A percentile compares a stretch with the other conserved stretches of the same genome.
Evolutionary conservation across 2,888 invertebrate genomes (phyloP).

Genomic region (Pristionchus mayeri): DNA sequence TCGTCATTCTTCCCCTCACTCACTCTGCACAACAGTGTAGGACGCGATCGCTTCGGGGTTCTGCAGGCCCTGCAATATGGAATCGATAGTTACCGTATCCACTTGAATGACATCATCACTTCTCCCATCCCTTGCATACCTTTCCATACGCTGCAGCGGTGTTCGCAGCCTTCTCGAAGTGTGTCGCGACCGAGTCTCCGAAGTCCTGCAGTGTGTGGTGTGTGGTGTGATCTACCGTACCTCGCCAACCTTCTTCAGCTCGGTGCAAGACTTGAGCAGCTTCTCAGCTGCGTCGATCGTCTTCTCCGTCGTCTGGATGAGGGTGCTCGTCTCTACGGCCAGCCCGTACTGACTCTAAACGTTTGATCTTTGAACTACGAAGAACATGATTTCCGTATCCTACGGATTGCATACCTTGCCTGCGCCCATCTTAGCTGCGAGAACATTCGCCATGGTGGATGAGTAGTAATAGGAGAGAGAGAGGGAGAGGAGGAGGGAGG

Average conservation of each 20-base stretch:
- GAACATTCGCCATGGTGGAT: not conserved
- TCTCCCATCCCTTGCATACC: not conserved
- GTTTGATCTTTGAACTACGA: not conserved
- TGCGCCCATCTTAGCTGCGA: constrained; percentile 34
- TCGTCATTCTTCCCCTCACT: not conserved
- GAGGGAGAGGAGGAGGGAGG: not conserved
- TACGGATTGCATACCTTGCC: constrained; percentile 6
- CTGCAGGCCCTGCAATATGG: not conserved
- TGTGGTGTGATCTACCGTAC: constrained; percentile 5
- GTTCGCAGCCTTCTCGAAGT: constrained; percentile 12
- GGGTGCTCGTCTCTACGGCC: not conserved
- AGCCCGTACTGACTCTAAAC: constrained; percentile 26
- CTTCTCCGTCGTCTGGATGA: not conserved
- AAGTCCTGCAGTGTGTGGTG: not conserved
- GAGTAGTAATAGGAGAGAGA: not conserved
- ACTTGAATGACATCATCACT: not conserved
- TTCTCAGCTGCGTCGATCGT: not conserved
- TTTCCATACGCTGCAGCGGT: not conserved
- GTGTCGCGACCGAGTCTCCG: not conserved
- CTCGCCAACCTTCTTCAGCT: not conserved
- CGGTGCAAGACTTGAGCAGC: constrained; percentile 8
- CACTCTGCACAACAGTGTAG: constrained; percentile 30
- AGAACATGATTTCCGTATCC: not conserved
- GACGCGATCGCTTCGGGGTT: not conserved
- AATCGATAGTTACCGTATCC: not conserved